phyloP scores from a whole-genome alignment of 1,140 invertebrate species.

The Cepaea nemoralis region DNA sequence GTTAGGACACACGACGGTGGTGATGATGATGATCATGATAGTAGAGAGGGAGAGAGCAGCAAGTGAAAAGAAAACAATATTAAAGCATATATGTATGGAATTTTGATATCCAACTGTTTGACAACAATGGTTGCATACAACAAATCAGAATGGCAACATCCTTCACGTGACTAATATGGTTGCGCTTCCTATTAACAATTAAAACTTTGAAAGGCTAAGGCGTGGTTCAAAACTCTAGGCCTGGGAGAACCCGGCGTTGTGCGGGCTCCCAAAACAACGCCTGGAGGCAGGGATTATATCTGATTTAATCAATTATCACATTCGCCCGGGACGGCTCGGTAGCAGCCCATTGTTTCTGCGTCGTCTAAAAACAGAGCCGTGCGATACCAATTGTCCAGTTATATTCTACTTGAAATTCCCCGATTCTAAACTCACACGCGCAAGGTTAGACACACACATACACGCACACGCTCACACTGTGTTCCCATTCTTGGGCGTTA shows the following conservation, averaged over 20 bases:
- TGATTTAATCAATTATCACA: slow-evolving; percentile 17
- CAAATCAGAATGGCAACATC: no score
- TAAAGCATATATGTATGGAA: no score
- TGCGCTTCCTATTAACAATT: neutral
- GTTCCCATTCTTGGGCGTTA: neutral
- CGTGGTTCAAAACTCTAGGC: neutral
- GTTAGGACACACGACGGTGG: no score
- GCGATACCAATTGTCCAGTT: slow-evolving; percentile 9
- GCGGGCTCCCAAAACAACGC: neutral
- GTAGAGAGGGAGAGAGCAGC: no score
- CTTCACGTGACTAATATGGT: neutral
- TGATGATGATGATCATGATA: no score
- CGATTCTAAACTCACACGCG: neutral
- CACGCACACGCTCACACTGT: neutral
- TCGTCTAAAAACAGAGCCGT: neutral
- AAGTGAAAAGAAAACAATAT: no score
- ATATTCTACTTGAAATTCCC: neutral
- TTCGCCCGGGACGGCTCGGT: neutral
- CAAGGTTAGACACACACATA: neutral
- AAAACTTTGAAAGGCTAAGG: neutral
- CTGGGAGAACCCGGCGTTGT: neutral
- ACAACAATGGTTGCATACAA: no score
- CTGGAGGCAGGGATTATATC: neutral
- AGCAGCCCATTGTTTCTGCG: neutral
- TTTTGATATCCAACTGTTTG: no score